A percentile compares a stretch with the other conserved stretches of the same genome.
Evolutionary conservation across 2,113 vertebrate genomes (phyloP).

Genomic region (Sula dactylatra): DNA sequence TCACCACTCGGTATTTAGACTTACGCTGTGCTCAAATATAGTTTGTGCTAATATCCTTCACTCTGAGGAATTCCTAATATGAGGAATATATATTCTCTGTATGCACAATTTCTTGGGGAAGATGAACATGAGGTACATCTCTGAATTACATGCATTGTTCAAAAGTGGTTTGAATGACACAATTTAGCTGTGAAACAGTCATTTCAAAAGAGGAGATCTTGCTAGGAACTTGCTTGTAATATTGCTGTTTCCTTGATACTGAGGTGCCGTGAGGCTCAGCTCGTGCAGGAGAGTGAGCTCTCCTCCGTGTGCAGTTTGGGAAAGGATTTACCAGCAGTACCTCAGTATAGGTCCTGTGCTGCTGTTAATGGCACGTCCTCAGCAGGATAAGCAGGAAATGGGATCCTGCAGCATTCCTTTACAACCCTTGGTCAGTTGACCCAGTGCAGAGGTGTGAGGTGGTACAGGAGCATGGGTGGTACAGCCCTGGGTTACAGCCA

Average conservation of each 20-base stretch:
- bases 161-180: neutral
- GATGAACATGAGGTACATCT: neutral
- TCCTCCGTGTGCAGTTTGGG: neutral
- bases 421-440: neutral
- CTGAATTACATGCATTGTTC: neutral
- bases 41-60: neutral
- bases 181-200: neutral
- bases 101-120: neutral
- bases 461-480: neutral
- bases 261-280: rapidly evolving
- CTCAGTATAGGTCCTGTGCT: neutral
- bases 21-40: neutral
- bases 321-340: neutral
- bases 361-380: neutral
- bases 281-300: neutral
- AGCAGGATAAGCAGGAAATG: neutral
- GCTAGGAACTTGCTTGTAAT: neutral
- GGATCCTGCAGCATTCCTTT: neutral
- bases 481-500: too few species aligned
- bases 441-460: neutral
- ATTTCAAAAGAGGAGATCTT: neutral
- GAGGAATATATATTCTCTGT: neutral
- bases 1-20: slow-evolving; percentile 6
- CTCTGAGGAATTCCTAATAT: neutral
- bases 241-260: neutral